A percentile compares a stretch with the other conserved stretches of the same genome.
Evolutionary conservation across 2,113 vertebrate species (phyloP).

Genomic region (Equus przewalskii): DNA sequence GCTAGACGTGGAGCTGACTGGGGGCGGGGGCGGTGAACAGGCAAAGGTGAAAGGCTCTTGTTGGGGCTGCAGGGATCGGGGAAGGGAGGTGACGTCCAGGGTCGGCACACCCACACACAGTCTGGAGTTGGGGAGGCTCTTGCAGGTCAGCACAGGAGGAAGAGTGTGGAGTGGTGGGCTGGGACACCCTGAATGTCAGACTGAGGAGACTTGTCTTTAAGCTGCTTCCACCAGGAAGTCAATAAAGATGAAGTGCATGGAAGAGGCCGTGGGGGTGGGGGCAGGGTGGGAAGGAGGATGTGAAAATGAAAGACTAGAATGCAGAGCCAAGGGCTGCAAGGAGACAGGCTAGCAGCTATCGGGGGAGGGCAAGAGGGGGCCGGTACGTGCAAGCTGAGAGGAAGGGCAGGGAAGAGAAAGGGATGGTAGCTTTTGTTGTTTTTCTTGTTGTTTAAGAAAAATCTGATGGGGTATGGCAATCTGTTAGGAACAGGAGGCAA

Average conservation of each 20-base stretch:
- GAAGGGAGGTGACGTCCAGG: not conserved
- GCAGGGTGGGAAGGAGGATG: fast-evolving
- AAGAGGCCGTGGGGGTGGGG: fast-evolving
- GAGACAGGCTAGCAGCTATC: not conserved
- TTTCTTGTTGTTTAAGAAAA: not conserved
- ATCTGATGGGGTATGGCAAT: too few relatives aligned
- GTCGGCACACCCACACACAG: not conserved
- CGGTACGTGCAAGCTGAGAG: fast-evolving
- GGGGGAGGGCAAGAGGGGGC: not conserved
- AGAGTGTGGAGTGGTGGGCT: fast-evolving
- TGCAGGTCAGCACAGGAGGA: not conserved
- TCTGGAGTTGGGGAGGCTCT: not conserved
- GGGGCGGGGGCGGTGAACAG: too few relatives aligned
- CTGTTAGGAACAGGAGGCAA: not conserved
- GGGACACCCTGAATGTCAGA: not conserved
- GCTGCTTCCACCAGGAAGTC: not conserved
- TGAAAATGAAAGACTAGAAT: not conserved
- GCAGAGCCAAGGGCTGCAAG: not conserved
- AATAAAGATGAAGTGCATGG: fast-evolving
- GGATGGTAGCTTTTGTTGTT: too few relatives aligned
- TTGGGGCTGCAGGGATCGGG: not conserved
- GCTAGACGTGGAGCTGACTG: too few relatives aligned
- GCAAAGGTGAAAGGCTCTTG: not conserved
- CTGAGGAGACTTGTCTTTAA: not conserved
- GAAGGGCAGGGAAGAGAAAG: not conserved